Evolutionary conservation across 2,797 vertebrate genomes (phyloP).

Genomic region (Lophotriccus pileatus): DNA sequence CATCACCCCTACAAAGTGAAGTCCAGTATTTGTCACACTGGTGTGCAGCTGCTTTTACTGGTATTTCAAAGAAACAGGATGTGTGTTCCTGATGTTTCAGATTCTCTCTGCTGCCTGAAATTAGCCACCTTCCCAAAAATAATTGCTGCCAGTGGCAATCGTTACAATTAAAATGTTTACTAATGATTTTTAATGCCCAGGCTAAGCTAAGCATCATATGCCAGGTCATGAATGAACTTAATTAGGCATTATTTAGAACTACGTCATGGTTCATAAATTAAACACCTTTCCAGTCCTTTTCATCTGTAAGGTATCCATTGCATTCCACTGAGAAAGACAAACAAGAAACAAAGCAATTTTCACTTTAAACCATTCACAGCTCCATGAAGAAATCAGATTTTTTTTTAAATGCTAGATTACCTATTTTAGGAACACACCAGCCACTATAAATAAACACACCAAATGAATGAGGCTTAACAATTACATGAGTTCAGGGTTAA

Average conservation of each 20-base stretch:
- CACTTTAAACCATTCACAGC: background rate
- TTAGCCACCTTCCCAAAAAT: background rate
- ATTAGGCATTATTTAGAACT: slow-evolving; percentile 33
- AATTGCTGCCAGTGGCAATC: slow-evolving; percentile 27
- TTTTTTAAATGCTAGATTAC: background rate
- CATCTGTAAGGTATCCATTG: background rate
- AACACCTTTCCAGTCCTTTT: slow-evolving; percentile 24
- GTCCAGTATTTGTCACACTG: background rate
- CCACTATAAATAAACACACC: background rate
- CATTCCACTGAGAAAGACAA: slow-evolving; percentile 20
- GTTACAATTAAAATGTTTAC: slow-evolving; percentile 30
- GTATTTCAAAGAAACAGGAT: background rate
- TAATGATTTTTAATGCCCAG: background rate
- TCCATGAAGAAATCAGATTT: background rate
- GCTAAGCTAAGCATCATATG: background rate
- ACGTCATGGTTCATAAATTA: slow-evolving; percentile 31
- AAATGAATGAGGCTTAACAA: slow-evolving; percentile 3
- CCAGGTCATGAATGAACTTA: slow-evolving; percentile 18
- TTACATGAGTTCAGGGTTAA: background rate
- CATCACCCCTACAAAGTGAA: rapidly evolving
- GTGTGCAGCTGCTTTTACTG: background rate
- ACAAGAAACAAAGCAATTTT: background rate
- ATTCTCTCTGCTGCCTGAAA: background rate
- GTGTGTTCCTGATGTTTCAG: background rate
- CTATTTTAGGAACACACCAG: background rate